Percentiles rank a stretch among this genome's conserved stretches.
These are phyloP conservation scores for Empidonax traillii DNA, from an alignment of 2,113 vertebrate genomes.

Conservation along the genomic window DNA sequence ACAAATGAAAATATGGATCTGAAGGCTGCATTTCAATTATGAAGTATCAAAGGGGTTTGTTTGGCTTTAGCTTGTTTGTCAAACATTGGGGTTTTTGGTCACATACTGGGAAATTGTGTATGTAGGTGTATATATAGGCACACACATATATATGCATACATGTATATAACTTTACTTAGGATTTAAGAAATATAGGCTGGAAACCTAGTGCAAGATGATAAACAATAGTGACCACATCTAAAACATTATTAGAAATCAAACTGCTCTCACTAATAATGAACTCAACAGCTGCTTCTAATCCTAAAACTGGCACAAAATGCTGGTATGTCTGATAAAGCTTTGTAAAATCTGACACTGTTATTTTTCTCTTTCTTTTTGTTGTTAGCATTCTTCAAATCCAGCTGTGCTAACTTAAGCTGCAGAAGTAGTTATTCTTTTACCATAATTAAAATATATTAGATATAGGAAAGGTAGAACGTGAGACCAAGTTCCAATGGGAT, in stretches of 20 bases:
- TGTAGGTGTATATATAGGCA: not conserved
- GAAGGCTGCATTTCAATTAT: conserved; percentile 57
- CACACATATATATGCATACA: not conserved
- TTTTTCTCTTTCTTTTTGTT: not conserved
- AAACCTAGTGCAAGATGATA: not conserved
- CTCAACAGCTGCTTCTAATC: conserved; percentile 53
- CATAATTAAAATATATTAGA: not conserved
- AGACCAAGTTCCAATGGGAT: not conserved
- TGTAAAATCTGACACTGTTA: conserved; percentile 1
- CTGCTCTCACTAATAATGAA: conserved; percentile 21
- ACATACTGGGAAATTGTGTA: conserved; percentile 61
- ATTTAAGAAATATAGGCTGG: not conserved
- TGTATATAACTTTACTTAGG: not conserved
- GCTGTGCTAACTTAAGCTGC: conserved; percentile 28
- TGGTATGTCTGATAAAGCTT: not conserved
- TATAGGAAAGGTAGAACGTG: not conserved
- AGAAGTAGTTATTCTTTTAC: conserved; percentile 3
- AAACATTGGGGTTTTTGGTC: conserved; percentile 53
- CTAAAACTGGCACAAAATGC: not conserved
- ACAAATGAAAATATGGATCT: conserved; percentile 63
- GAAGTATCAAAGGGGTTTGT: conserved; percentile 43
- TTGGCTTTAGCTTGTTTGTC: conserved; percentile 29
- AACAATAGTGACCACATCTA: not conserved
- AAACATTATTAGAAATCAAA: conserved; percentile 30
- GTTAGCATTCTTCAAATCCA: conserved; percentile 36